These are phyloP conservation scores for Pseudorectes ferrugineus DNA, from an alignment of 2,113 vertebrate genomes.

Conservation along the genomic window DNA sequence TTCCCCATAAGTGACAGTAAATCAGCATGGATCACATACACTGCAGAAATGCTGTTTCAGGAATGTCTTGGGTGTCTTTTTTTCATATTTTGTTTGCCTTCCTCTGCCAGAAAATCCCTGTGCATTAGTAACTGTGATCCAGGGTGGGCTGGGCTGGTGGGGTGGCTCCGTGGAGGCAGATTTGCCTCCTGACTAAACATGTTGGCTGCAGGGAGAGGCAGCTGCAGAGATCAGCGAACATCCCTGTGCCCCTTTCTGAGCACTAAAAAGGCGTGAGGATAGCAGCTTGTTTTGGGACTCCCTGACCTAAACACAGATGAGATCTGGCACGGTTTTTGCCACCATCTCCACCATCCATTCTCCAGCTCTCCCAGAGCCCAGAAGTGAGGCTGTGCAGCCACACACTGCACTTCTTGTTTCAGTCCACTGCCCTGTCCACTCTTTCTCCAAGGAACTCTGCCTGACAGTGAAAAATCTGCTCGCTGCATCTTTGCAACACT, in stretches of 20 bases:
- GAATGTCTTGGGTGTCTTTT: background rate
- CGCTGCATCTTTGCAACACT: fast-evolving
- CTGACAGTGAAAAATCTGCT: background rate
- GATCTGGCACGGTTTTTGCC: background rate
- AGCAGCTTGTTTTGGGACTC: background rate
- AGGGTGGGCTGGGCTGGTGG: background rate
- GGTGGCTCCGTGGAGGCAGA: background rate
- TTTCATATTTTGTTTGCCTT: background rate
- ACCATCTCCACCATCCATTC: fast-evolving
- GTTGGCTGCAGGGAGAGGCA: background rate
- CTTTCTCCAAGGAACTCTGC: background rate
- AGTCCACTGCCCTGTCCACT: background rate
- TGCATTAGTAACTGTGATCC: background rate
- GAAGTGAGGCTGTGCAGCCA: background rate
- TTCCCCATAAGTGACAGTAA: background rate
- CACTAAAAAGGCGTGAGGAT: background rate
- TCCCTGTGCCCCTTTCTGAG: background rate
- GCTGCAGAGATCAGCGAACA: background rate
- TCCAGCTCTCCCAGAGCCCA: background rate
- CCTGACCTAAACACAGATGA: background rate
- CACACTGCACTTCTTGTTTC: background rate
- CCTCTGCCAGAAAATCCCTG: background rate
- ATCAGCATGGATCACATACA: background rate
- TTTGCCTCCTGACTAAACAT: background rate
- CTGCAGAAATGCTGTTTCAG: background rate